These are phyloP conservation scores for Drosophila sulfurigaster DNA, from an alignment of 1,140 invertebrate genomes.

Conservation along the genomic window DNA sequence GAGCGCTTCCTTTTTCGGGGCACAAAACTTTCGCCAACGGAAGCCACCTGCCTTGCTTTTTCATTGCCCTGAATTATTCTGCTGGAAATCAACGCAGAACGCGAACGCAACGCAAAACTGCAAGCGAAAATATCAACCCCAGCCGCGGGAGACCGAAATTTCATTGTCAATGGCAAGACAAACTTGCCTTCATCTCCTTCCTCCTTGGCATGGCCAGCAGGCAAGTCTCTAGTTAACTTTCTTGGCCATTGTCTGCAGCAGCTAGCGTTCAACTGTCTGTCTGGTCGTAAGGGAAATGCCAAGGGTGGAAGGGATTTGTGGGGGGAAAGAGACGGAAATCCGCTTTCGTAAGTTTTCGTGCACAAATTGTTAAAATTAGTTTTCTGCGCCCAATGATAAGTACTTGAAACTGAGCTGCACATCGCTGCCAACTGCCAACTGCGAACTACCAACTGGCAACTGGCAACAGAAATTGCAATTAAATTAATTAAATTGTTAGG, in stretches of 20 bases:
- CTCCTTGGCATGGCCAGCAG: slow-evolving; percentile 3
- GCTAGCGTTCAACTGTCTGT: slow-evolving; percentile 49
- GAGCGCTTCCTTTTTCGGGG: slow-evolving; percentile 39
- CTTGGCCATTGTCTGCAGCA: slow-evolving; percentile 74
- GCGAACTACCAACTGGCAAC: slow-evolving; percentile 9
- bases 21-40: slow-evolving; percentile 47
- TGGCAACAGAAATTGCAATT: slow-evolving; percentile 66
- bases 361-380: slow-evolving; percentile 83
- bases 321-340: slow-evolving; percentile 55
- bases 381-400: slow-evolving; percentile 79
- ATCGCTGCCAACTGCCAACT: slow-evolving; percentile 11
- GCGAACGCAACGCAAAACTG: slow-evolving; percentile 32
- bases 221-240: slow-evolving; percentile 69
- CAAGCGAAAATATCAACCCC: slow-evolving; percentile 37
- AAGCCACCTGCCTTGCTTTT: slow-evolving; percentile 34
- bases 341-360: slow-evolving; percentile 75
- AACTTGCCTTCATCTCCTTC: background rate
- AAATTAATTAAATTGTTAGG: slow-evolving; percentile 77
- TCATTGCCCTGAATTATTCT: slow-evolving; percentile 40
- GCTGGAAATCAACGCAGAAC: slow-evolving; percentile 42
- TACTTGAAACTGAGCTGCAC: slow-evolving; percentile 74
- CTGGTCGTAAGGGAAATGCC: slow-evolving; percentile 24
- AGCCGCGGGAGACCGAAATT: slow-evolving; percentile 61
- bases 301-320: background rate
- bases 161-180: slow-evolving; percentile 68